Base-by-base conservation (phyloP, 2,113 vertebrate genomes). In the Alligator sinensis region DNA sequence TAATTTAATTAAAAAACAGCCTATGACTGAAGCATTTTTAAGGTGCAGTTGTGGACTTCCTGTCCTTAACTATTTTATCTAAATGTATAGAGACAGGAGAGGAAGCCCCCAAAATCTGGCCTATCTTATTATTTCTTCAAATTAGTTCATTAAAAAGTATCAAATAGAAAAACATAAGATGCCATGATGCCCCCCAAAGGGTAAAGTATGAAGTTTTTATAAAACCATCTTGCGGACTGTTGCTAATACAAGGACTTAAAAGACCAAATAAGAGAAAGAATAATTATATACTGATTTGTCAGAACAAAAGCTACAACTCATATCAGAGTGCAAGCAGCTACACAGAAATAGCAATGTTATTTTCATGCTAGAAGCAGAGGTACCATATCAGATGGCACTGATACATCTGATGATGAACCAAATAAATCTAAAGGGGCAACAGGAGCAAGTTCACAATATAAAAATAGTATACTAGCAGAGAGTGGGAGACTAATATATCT, bases 371-470 rank as follows among this genome's bases (percentile, higher is more conserved):
- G 85, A 60, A 87, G 63, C 86, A 95, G 24, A 87, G 88, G 21
- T 85, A 63, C 70, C 75, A 8, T 83, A 57, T 85, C 82, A 93
- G 80, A 47, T 95, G 96, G 80, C 91, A 95, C 91, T 11, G 0
- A 90, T 87, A 87, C 38, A 90, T 47, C 1, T 2, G 63, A 90
- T 91, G 77, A 97, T 91, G 90, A 96, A 77, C 55, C 30, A 85
- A 95, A 91, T 38, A 86, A 87, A 94, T 82, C 77, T 54, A 77
- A 96, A 96, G 96, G 81, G 94, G 80, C 68, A 93, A 86, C 58
- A 82, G 34, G 55, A 90, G 19, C 14, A 59, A 68, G 57, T 68
- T 87, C 86, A 87, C 90, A 91, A 83, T 12, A 85, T 38, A 96
- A 84, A 95, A 96, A 92, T 79, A 95, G 74, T 12, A 12, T 47